Conservation (phyloP, 2,113 vertebrate genomes). For the Heterocephalus glaber region DNA sequence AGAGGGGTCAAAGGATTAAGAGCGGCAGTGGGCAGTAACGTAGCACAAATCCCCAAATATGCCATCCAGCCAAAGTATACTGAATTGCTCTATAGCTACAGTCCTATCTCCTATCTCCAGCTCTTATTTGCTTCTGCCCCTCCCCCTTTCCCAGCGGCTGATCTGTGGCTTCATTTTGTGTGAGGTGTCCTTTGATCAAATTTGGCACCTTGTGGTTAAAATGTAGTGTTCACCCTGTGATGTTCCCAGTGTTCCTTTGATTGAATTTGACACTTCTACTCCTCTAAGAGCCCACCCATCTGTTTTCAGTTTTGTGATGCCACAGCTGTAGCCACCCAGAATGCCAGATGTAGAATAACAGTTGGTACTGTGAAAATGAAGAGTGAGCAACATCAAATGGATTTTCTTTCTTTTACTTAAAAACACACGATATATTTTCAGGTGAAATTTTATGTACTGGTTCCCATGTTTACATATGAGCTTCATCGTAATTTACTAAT, state of each 20-base stretch:
- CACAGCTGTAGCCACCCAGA: conserved; percentile 70
- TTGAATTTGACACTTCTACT: conserved; percentile 39
- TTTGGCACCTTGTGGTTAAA: conserved; percentile 69
- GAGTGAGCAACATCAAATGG: conserved; percentile 42
- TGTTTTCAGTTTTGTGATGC: conserved; percentile 61
- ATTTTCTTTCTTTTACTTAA: conserved; percentile 23
- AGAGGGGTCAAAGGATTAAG: neutral
- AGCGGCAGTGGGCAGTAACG: neutral
- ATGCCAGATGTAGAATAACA: conserved; percentile 64
- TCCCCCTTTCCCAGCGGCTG: neutral
- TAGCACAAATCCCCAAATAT: neutral
- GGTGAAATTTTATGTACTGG: conserved; percentile 13
- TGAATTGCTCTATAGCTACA: neutral
- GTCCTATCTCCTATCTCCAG: neutral
- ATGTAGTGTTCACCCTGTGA: conserved; percentile 17
- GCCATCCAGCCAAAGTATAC: neutral
- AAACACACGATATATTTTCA: conserved; percentile 34
- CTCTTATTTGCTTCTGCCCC: neutral
- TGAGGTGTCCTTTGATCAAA: conserved; percentile 29
- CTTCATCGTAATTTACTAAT: neutral
- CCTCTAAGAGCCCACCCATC: conserved; percentile 41
- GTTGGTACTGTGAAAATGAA: conserved; percentile 52
- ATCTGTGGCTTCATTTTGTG: conserved; percentile 13
- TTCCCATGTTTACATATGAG: conserved; percentile 41
- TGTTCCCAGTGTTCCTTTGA: conserved; percentile 45